Base-by-base conservation (phyloP, 2,888 invertebrate species). In the Panopea generosa region DNA sequence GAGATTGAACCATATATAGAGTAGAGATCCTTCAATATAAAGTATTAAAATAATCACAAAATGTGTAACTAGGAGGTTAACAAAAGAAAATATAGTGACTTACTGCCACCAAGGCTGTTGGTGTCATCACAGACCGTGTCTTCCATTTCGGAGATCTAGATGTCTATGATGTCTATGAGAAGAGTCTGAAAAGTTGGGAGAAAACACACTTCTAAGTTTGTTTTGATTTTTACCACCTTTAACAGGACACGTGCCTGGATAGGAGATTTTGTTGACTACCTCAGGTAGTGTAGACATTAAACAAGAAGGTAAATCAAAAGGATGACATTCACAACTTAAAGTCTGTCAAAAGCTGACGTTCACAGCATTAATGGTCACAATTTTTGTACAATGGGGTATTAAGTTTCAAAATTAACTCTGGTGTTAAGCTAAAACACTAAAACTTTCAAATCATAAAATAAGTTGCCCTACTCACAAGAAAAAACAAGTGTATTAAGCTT, bases 311-410 rank as follows among this genome's bases (percentile, higher is more conserved):
- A 20, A 45, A 4, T 45, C 45, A 45, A 45, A 45, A 27, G 22
- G 33, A 33, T 33, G 33, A 33, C 33, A 62, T 50, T 49, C 50
- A 62, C 50, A 62, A 62, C 62, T 50, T 45, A 24, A 43, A 38
- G 57, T 59, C 45, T 59, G 59, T 59, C 45, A 43, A 59, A 59
- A 59, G 43, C 59, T 59, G 59, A 59, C 45, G 24, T 45, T 59
- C 59, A 59, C 59, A 43, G 4, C 9, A 40, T 59, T 14, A 59
- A 59, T 18, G 59, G 45, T 45, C 43, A 59, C 22, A 45, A 40
- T 59, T 11, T 20, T 22, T 59, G 45, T 59, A 45, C 45, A 43
- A 59, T 43, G 50, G 50, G 20, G 50, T 20, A 50, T 22, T 22
- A 50, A 50, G 18, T 50, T 50, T 50, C 18, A 50, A 50, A 50